A percentile compares a stretch with the other conserved stretches of the same genome.
Evolutionary conservation across 2,113 vertebrate genomes (phyloP).

Genomic region (Ibidorhyncha struthersii): DNA sequence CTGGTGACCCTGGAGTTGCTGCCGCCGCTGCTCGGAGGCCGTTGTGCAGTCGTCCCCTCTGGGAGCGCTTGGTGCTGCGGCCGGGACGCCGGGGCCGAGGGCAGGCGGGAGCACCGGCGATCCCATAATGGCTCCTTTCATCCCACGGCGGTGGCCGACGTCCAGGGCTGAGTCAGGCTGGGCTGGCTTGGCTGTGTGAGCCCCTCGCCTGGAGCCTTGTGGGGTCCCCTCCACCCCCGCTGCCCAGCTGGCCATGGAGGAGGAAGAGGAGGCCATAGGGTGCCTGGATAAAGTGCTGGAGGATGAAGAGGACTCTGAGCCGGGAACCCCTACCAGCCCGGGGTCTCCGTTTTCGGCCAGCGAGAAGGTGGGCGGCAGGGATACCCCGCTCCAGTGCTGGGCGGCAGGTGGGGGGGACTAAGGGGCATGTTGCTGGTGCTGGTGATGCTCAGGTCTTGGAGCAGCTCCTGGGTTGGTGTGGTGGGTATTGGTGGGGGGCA

Average conservation of each 20-base stretch:
- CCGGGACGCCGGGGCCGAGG: not conserved
- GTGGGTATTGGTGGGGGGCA: not conserved
- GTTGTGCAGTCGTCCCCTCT: not conserved
- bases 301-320: conserved; percentile 89
- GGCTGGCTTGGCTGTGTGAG: not conserved
- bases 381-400: not conserved
- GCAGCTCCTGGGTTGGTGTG: accelerated
- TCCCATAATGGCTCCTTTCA: conserved; percentile 41
- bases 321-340: conserved; percentile 81
- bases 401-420: not conserved
- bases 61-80: not conserved
- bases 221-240: conserved; percentile 57
- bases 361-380: conserved; percentile 86
- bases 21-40: not conserved
- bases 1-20: not conserved
- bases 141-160: not conserved
- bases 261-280: conserved; percentile 87
- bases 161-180: not conserved
- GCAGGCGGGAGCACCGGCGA: conserved; percentile 14
- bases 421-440: not conserved
- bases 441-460: not conserved
- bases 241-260: conserved; percentile 77
- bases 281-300: conserved; percentile 94
- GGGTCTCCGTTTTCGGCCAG: conserved; percentile 73
- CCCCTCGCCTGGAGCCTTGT: not conserved